phyloP scores from a whole-genome alignment of 2,888 invertebrate genomes.

The Mimumesa dahlbomi region DNA sequence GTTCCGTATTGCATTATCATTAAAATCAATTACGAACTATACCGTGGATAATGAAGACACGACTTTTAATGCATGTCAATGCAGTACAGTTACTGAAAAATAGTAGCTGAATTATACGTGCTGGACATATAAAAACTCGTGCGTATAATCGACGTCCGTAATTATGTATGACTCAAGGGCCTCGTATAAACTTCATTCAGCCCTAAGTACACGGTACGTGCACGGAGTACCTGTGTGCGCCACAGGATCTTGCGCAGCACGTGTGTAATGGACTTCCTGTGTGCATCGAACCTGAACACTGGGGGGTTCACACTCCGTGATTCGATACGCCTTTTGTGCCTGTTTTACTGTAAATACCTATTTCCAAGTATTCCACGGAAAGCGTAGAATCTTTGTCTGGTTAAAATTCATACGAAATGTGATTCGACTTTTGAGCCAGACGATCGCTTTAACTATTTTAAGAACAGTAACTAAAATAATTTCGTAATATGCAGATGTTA shows the following conservation, averaged over 20 bases:
- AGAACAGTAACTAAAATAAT: too few relatives aligned
- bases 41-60: too few relatives aligned
- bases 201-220: slow-evolving; percentile 51
- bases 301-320: slow-evolving; percentile 61
- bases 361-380: background rate
- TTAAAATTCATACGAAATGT: too few relatives aligned
- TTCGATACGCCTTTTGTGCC: slow-evolving; percentile 55
- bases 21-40: too few relatives aligned
- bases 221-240: slow-evolving; percentile 33
- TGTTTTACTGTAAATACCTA: slow-evolving; percentile 51
- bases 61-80: too few relatives aligned
- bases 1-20: too few relatives aligned
- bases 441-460: too few relatives aligned
- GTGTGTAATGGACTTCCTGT: slow-evolving; percentile 71
- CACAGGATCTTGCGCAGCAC: slow-evolving; percentile 59
- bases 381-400: too few relatives aligned
- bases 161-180: slow-evolving; percentile 48
- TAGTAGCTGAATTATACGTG: slow-evolving; percentile 11
- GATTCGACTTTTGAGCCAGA: too few relatives aligned
- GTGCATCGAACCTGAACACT: slow-evolving; percentile 71
- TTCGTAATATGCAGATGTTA: too few relatives aligned
- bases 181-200: slow-evolving; percentile 41
- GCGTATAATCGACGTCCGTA: slow-evolving; percentile 35
- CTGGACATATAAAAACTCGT: slow-evolving; percentile 19
- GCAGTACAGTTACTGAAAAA: too few relatives aligned